Evolutionary conservation across 2,113 vertebrate species (phyloP).

Genomic region (Noturus placidus): DNA sequence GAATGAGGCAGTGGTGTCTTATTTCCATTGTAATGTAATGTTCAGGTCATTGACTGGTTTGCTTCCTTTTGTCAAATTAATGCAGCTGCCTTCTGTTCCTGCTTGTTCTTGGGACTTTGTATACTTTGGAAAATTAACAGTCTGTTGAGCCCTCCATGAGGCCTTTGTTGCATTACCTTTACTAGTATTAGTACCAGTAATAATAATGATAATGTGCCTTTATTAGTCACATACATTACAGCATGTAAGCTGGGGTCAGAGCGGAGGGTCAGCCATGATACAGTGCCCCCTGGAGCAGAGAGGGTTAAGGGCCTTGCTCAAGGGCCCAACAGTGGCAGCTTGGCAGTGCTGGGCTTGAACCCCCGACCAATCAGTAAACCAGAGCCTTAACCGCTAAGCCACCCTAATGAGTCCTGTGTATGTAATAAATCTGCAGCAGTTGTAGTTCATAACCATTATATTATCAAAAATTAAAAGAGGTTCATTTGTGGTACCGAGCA

Average conservation of each 20-base stretch:
- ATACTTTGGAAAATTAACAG: not conserved
- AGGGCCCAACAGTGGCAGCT: too few species aligned
- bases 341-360: too few species aligned
- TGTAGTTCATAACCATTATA: not conserved
- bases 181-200: not conserved
- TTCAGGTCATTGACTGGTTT: not conserved
- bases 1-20: not conserved
- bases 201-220: too few species aligned
- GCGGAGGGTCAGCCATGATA: too few species aligned
- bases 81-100: not conserved
- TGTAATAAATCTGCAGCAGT: not conserved
- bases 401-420: not conserved
- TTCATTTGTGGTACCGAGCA: not conserved
- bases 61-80: not conserved
- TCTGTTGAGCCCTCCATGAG: not conserved
- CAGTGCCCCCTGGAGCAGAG: too few species aligned
- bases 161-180: not conserved
- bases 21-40: not conserved
- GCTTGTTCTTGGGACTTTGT: not conserved
- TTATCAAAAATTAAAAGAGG: not conserved
- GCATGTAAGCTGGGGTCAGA: too few species aligned
- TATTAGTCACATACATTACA: too few species aligned
- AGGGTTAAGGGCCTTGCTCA: too few species aligned
- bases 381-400: too few species aligned
- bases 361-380: too few species aligned